Base-by-base conservation (phyloP, 2,888 invertebrate genomes). In the Aleiodes testaceus region DNA sequence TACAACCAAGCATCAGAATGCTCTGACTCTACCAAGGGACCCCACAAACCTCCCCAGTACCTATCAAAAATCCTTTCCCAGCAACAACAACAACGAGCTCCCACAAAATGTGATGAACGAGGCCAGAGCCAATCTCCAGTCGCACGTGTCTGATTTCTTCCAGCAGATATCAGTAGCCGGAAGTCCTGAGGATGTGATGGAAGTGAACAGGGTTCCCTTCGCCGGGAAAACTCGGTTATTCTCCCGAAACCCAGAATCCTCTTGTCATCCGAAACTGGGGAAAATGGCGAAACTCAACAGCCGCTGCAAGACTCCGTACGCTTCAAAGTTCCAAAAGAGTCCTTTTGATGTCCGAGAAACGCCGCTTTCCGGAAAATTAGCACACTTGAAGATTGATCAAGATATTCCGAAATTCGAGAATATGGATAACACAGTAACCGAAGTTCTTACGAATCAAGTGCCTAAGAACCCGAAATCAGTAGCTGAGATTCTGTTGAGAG, bases 111-210 rank as follows among this genome's bases (percentile, higher is more conserved):
- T 86, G 30, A 80, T 84, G 44, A 85, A 86, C 78, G 86, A 86
- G 70, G 82, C 85, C 20, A 80, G 86, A 1, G 79, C 79, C 36
- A 84, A 85, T 75, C 80, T 87, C 12, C 86, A 85, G 63, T 85
- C 87, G 14, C 87, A 87, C 79, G 86, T 87, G 0, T 84, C 87
- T 12, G 87, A 87, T 69, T 87, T 87, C 61, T 86, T 87, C 26
- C 85, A 87, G 12, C 87, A 87, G 71, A 87, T 87, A 5, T 84
- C 87, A 36, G 80, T 87, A 74, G 87, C 87, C 12, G 86, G 85
- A 14, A 87, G 87, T 69, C 87, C 87, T 36, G 87, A 87, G 50
- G 87, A 87, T 74, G 84, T 87, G 36, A 87, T 87, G 86, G 86
- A 87, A 72, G 82, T 83, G 3, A 86, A 81, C 2, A 80, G 84